Percentiles rank a stretch among this genome's conserved stretches.
Conservation (phyloP, 1,140 invertebrate species). For the Leptinotarsa defecta region DNA sequence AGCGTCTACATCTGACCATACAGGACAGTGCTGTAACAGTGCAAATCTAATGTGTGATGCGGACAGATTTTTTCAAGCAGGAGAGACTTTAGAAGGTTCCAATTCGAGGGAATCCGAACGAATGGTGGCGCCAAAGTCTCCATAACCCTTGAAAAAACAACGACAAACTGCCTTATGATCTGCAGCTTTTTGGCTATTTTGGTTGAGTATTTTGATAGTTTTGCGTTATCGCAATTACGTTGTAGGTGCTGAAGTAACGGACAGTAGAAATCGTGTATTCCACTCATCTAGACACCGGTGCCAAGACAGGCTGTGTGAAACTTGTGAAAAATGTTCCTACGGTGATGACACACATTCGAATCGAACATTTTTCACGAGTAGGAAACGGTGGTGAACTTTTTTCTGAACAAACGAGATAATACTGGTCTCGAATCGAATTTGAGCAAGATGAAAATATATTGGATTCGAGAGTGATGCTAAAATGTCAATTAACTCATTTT, state of each 20-base stretch:
- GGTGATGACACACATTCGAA: slow-evolving; percentile 26
- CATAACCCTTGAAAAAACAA: slow-evolving; percentile 38
- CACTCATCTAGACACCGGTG: slow-evolving; percentile 35
- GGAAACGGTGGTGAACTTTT: too few species aligned
- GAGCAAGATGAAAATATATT: too few species aligned
- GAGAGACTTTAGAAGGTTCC: slow-evolving; percentile 48
- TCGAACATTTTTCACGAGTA: slow-evolving; percentile 10
- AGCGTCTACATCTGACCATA: slow-evolving; percentile 42
- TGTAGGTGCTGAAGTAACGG: slow-evolving; percentile 37
- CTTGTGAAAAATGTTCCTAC: slow-evolving; percentile 23
- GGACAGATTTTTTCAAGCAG: slow-evolving; percentile 54
- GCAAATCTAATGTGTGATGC: slow-evolving; percentile 54
- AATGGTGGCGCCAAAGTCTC: slow-evolving; percentile 43
- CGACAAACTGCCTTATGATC: slow-evolving; percentile 51
- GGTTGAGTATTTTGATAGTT: slow-evolving; percentile 49
- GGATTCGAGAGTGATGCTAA: too few species aligned
- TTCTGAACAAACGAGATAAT: too few species aligned
- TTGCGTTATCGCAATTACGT: slow-evolving; percentile 30
- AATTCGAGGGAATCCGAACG: slow-evolving; percentile 41
- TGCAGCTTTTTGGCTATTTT: slow-evolving; percentile 54
- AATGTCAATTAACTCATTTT: too few species aligned
- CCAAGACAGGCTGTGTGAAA: slow-evolving; percentile 52
- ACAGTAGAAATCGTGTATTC: slow-evolving; percentile 5
- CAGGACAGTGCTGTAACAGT: slow-evolving; percentile 51
- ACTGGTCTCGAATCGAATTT: too few species aligned